Evolutionary conservation across 2,888 invertebrate species (phyloP).

Genomic region (Melieria omissa): DNA sequence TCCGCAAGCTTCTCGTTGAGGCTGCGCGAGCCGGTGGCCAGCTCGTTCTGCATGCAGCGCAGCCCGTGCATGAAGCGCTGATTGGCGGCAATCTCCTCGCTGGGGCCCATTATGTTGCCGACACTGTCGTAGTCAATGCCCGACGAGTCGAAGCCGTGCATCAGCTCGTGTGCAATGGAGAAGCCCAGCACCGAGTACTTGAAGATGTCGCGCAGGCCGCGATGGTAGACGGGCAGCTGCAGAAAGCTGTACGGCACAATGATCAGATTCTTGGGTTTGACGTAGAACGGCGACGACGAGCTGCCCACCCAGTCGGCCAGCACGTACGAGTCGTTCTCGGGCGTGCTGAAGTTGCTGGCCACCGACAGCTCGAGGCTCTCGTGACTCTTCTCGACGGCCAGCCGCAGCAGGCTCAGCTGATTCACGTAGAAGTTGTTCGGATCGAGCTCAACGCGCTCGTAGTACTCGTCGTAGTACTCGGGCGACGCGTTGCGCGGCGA

Average conservation of each 20-base stretch:
- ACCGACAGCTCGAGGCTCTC: slow-evolving; percentile 42
- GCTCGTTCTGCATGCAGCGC: slow-evolving; percentile 58
- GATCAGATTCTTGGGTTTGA: slow-evolving; percentile 58
- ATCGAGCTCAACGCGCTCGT: slow-evolving; percentile 50
- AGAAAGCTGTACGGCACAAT: slow-evolving; percentile 59
- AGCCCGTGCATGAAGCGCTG: slow-evolving; percentile 54
- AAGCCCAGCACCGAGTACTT: slow-evolving; percentile 60
- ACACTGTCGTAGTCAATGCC: slow-evolving; percentile 60
- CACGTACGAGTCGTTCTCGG: slow-evolving; percentile 45
- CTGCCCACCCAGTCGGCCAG: slow-evolving; percentile 55
- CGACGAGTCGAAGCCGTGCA: slow-evolving; percentile 60
- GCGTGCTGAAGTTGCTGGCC: slow-evolving; percentile 31
- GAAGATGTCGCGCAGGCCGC: slow-evolving; percentile 53
- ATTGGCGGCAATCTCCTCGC: slow-evolving; percentile 57
- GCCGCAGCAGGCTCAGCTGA: slow-evolving; percentile 54
- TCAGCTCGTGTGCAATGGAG: slow-evolving; percentile 58
- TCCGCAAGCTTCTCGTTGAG: slow-evolving; percentile 61
- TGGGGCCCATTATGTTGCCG: slow-evolving; percentile 61
- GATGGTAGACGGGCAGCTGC: slow-evolving; percentile 57
- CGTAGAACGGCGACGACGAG: slow-evolving; percentile 60
- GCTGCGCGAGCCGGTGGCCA: slow-evolving; percentile 55
- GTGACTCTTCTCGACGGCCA: slow-evolving; percentile 52
- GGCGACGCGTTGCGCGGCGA: slow-evolving; percentile 52
- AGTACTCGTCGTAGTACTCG: slow-evolving; percentile 52
- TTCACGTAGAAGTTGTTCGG: slow-evolving; percentile 58